Evolutionary conservation across 2,888 invertebrate species (phyloP), one percentile per base, ranked within the genome.

Genomic region (Argyresthia albistria): DNA sequence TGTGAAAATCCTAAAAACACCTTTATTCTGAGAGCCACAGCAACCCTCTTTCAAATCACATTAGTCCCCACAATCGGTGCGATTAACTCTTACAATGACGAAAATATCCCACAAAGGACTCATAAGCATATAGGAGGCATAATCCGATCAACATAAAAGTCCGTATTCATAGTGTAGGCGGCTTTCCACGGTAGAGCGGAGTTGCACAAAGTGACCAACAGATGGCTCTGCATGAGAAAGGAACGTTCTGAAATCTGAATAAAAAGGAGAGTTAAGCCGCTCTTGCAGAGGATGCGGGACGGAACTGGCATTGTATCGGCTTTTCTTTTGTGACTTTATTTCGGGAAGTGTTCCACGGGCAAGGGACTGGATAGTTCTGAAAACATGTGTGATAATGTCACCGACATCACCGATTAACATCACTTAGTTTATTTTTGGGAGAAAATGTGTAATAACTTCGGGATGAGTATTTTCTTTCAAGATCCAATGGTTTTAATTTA

Each of bases 131-230:
- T 75, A 71, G 64, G 72, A 59, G 69, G 66, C 74, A 73, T 83
- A 84, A 84, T 83, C 83, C 76, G 81, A 83, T 83, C 70, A 81
- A 75, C 67, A 78, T 77, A 80, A 80, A 81, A 83, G 77, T 80
- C 48, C 48, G 37, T 36, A 39, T 48, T 39, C 37, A 48, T 48
- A 48, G 15, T 15, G 15, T 36, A 10, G n/a, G n/a, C n/a, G n/a
- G 43, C n/a, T 14, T 12, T 12, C 12, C 37, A 62, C 59, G 65
- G 60, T 61, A 62, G 69, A 69, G 61, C 65, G 64, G 61, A 58
- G 59, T 60, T 58, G 59, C 72, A 75, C 74, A 78, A 80, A 81
- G 79, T 82, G 83, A 80, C 80, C 83, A 72, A 59, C 68, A 73
- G 74, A 80, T 64, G 67, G 61, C 66, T 64, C 59, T 70, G 76